A percentile compares a stretch with the other conserved stretches of the same genome.
These are phyloP conservation scores for Oophaga pumilio DNA, from an alignment of 2,113 vertebrate genomes.

Conservation along the genomic window DNA sequence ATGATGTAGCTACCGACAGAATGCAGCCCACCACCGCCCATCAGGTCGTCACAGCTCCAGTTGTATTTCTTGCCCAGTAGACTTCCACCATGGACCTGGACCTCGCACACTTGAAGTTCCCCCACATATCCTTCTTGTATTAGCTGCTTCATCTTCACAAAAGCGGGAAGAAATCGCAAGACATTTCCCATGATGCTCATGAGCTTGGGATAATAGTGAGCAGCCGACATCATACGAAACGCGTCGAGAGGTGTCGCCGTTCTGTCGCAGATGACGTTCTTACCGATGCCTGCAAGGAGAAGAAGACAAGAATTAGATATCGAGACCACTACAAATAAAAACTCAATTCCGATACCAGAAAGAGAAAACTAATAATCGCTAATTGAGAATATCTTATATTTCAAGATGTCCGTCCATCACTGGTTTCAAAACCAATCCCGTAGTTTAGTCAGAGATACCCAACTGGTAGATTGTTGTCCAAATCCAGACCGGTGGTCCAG, in stretches of 20 bases:
- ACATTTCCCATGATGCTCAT: constrained; percentile 99
- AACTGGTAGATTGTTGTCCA: no score
- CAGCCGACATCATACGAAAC: constrained; percentile 96
- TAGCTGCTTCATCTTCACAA: constrained; percentile 95
- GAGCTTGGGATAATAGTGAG: constrained; percentile 97
- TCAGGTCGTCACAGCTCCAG: constrained; percentile 98
- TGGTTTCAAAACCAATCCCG: no score
- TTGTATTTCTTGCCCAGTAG: constrained; percentile 98
- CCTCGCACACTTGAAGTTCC: constrained; percentile 93
- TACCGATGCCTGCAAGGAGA: constrained; percentile 85
- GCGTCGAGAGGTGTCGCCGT: constrained; percentile 94
- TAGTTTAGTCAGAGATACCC: no score
- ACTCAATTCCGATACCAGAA: no score
- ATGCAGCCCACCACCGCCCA: constrained; percentile 95
- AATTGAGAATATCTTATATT: neutral
- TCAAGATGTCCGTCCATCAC: no score
- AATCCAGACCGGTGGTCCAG: no score
- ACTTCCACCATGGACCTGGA: constrained; percentile 93
- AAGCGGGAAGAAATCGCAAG: constrained; percentile 91
- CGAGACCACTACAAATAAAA: neutral
- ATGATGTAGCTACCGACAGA: constrained; percentile 98
- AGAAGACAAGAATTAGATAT: neutral
- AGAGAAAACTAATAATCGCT: no score
- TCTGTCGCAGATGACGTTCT: constrained; percentile 97
- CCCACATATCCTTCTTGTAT: constrained; percentile 92